Evolutionary conservation across 2,797 vertebrate species (phyloP), one percentile per base, ranked within the genome.

Genomic region (Sebastes itinus): DNA sequence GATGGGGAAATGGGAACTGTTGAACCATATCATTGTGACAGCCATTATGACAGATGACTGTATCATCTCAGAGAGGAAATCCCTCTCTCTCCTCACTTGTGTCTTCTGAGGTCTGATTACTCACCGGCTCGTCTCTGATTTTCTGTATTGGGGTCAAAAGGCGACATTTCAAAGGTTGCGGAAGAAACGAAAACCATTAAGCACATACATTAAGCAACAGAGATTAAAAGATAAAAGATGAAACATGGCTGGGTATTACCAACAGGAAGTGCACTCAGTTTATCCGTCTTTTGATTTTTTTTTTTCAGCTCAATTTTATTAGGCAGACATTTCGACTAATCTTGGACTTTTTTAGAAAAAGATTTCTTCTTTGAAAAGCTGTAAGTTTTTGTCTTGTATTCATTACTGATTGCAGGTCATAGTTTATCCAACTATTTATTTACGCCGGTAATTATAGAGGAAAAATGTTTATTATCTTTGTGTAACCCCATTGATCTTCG

Each of bases 41-140:
- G 86, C 84, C 78, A 91, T 92, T 85, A 90, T 94, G 92, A 94
- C 91, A 65, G 89, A 94, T 94, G 92, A 92, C 87, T 91, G 89
- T 84, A 93, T 94, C 89, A 88, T 92, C 88, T 91, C 23, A 80
- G 81, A 86, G 70, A 91, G 89, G 84, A 88, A 87, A 80, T 80
- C 83, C 78, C 64, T 84, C 71, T 90, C 60, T 80, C 66, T 85
- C 67, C 65, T 73, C 46, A 25, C 82, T 81, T 75, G 65, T 88
- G 74, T 78, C 84, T 84, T 86, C 77, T 65, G 68, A 86, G 76
- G 67, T 73, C 81, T 80, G 87, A 86, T 92, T 82, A 78, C 83
- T 87, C 72, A 20, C 72, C 69, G 63, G 56, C 69, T 77, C 70
- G 38, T 72, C 68, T 83, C 61, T 58, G 76, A 59, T 86, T 84